Conservation (phyloP, 2,113 vertebrate genomes). For the Halichoeres trimaculatus region DNA sequence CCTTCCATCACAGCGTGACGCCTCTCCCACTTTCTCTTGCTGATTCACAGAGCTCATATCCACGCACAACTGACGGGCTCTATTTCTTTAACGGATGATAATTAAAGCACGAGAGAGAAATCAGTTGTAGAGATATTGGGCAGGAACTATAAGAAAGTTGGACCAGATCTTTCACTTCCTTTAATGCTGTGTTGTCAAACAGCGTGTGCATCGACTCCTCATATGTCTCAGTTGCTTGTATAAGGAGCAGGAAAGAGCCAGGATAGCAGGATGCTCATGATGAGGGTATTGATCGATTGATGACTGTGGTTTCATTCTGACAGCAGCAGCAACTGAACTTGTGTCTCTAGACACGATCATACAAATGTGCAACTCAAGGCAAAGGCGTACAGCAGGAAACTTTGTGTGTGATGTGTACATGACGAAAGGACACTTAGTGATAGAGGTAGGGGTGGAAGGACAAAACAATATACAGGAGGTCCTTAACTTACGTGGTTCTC, state of each 20-base stretch:
- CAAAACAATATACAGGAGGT: too few relatives aligned
- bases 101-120: conserved; percentile 10
- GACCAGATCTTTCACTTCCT: neutral
- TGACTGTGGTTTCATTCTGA: neutral
- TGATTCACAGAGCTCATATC: conserved; percentile 46
- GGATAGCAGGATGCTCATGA: neutral
- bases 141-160: neutral
- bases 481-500: too few relatives aligned
- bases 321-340: neutral
- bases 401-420: too few relatives aligned
- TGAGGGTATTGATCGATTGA: neutral
- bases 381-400: too few relatives aligned
- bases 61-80: conserved; percentile 12
- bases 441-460: too few relatives aligned
- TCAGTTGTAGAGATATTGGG: neutral
- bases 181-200: neutral
- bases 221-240: neutral
- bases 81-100: conserved; percentile 12
- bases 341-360: too few relatives aligned
- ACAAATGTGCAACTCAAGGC: too few relatives aligned
- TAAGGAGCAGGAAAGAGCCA: neutral
- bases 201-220: neutral
- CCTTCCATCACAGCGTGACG: conserved; percentile 51
- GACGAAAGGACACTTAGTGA: too few relatives aligned
- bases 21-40: conserved; percentile 19